Percentiles rank a stretch among this genome's conserved stretches.
phyloP scores from a whole-genome alignment of 2,113 vertebrate species.

The Sturnira hondurensis region DNA sequence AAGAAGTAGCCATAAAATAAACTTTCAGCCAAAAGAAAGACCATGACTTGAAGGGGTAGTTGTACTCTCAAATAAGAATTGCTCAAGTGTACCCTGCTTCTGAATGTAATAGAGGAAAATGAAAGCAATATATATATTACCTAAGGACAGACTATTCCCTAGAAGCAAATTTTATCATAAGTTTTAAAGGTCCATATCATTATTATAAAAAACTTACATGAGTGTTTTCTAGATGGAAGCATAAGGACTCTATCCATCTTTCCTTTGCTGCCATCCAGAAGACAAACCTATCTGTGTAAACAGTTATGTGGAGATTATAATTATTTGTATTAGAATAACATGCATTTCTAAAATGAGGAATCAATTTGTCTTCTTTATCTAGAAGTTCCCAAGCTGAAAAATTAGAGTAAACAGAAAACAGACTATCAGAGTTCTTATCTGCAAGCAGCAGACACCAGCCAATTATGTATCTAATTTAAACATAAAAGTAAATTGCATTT shows the following conservation, averaged over 20 bases:
- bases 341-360: not conserved
- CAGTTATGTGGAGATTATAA: rapidly evolving
- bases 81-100: not conserved
- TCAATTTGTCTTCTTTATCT: not conserved
- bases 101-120: not conserved
- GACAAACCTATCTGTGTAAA: not conserved
- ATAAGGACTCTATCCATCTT: not conserved
- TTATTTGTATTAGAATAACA: not conserved
- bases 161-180: not conserved
- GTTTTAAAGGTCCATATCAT: not conserved
- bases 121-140: not conserved
- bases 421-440: not conserved
- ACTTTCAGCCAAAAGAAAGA: not conserved
- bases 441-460: not conserved
- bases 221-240: not conserved
- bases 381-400: not conserved
- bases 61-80: not conserved
- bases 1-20: not conserved
- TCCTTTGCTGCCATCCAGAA: not conserved
- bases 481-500: not conserved
- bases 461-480: not conserved
- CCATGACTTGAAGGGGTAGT: not conserved
- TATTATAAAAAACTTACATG: not conserved
- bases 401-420: not conserved
- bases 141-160: not conserved